Conservation (phyloP, 2,113 vertebrate genomes). For the Poeciliopsis retropinna region DNA sequence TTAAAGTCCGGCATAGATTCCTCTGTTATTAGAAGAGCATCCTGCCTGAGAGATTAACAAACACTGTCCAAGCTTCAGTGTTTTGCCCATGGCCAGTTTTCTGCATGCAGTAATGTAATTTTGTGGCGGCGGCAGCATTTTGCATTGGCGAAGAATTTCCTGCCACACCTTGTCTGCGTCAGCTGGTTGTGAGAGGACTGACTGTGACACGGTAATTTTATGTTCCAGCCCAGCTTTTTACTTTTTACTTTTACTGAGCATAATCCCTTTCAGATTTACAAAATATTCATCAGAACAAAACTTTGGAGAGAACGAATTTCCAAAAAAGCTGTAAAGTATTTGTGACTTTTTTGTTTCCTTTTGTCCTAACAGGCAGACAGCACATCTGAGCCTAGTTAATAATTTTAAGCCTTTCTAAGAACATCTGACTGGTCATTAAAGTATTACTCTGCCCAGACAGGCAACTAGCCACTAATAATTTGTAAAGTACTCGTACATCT, state of each 20-base stretch:
- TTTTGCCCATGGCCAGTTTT: constrained; percentile 9
- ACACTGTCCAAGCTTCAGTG: constrained; percentile 4
- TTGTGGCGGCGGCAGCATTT: constrained; percentile 9
- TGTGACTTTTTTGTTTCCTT: neutral
- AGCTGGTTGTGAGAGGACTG: constrained; percentile 15
- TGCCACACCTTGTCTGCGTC: neutral
- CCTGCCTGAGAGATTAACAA: neutral
- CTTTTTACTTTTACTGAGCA: neutral
- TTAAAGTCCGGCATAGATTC: constrained; percentile 17
- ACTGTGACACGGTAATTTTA: constrained; percentile 33
- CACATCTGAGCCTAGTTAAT: neutral
- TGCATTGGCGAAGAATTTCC: constrained; percentile 9
- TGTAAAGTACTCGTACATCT: neutral
- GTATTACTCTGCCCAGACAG: neutral
- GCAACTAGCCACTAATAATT: neutral
- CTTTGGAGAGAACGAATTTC: neutral
- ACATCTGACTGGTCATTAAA: neutral
- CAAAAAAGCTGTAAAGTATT: neutral
- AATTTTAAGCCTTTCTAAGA: neutral
- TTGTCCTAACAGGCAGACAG: too few species aligned
- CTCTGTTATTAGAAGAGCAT: constrained; percentile 14
- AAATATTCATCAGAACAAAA: neutral
- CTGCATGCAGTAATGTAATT: constrained; percentile 31
- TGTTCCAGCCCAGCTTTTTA: neutral
- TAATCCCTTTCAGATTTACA: neutral